Conservation (phyloP, 2,888 invertebrate species). For the Stictocephala bisonia region DNA sequence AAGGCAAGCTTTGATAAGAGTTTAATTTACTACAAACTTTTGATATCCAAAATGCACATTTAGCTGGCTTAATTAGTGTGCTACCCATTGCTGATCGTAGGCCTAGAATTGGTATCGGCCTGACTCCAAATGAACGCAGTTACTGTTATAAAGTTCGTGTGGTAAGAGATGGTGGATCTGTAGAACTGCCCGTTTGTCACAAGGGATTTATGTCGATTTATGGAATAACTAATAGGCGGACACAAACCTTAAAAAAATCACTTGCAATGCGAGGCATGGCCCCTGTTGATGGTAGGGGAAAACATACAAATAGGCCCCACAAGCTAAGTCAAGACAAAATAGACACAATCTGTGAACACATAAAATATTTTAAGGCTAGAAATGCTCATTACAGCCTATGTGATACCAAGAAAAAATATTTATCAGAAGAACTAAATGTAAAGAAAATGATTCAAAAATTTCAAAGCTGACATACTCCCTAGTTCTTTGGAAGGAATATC, state of each 20-base stretch:
- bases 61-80: too few species aligned
- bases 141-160: conserved; percentile 38
- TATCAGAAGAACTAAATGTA: conserved; percentile 31
- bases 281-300: conserved; percentile 25
- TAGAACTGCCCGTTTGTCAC: conserved; percentile 34
- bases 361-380: conserved; percentile 20
- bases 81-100: too few species aligned
- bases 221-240: conserved; percentile 34
- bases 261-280: conserved; percentile 17
- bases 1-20: too few species aligned
- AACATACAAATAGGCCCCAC: conserved; percentile 19
- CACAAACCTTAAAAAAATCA: conserved; percentile 11
- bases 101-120: too few species aligned
- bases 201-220: conserved; percentile 30
- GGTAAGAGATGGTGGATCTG: neutral
- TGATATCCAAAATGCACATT: too few species aligned
- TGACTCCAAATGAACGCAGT: conserved; percentile 20
- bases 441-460: too few species aligned
- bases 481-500: too few species aligned
- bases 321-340: neutral
- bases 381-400: conserved; percentile 20
- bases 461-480: too few species aligned
- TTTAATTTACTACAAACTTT: too few species aligned
- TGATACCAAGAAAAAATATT: conserved; percentile 21
- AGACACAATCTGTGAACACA: neutral